These are phyloP conservation scores for Echinarachnius parma DNA, from an alignment of 53 echinoderm and acorn worm species.

Conservation along the genomic window DNA sequence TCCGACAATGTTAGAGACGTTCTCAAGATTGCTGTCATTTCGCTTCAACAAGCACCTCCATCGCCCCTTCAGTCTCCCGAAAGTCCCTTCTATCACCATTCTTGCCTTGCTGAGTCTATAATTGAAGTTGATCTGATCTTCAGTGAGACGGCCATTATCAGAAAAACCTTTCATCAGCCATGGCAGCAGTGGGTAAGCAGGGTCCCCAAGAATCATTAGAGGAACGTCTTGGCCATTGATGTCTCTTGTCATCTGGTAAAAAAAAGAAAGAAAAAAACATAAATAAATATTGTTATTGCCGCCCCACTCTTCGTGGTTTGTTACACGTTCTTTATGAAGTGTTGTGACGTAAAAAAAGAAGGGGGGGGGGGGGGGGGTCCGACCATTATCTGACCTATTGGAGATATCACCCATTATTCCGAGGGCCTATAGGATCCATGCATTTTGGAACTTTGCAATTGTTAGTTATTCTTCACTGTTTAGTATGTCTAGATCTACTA, in stretches of 20 bases:
- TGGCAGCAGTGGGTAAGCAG: constrained; percentile 39
- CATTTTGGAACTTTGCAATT: no score
- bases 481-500: no score
- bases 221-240: constrained; percentile 38
- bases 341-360: no score
- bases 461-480: no score
- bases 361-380: no score
- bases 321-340: no score
- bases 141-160: neutral
- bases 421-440: no score
- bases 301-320: no score
- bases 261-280: neutral
- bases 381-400: no score
- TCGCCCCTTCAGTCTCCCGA: constrained; percentile 55
- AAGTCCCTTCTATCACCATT: constrained; percentile 30
- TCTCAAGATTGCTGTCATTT: constrained; percentile 32
- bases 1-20: constrained; percentile 4
- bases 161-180: constrained; percentile 31
- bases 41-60: constrained; percentile 48
- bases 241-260: neutral
- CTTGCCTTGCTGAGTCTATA: constrained; percentile 23
- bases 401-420: no score
- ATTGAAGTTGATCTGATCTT: constrained; percentile 12
- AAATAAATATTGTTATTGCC: no score
- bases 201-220: constrained; percentile 24